Percentiles rank a stretch among this genome's conserved stretches.
phyloP scores from a whole-genome alignment of 1,140 invertebrate species.

The Nautilus pompilius region DNA sequence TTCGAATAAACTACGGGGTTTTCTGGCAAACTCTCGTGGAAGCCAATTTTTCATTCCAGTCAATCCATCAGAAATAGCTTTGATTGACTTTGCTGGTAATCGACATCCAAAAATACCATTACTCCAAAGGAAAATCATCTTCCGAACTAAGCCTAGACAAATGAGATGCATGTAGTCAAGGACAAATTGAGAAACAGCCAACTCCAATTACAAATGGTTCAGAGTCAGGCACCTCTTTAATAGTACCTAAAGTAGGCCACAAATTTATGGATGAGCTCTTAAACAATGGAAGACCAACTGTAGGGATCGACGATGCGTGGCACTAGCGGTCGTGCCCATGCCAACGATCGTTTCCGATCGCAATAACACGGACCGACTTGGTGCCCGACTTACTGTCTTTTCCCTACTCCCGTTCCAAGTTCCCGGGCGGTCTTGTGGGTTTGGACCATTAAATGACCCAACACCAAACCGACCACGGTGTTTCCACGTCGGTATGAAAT shows the following conservation, averaged over 20 bases:
- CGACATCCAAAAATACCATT: no score
- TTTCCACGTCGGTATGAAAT: no score
- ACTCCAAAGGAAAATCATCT: slow-evolving; percentile 40
- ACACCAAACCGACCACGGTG: no score
- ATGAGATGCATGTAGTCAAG: slow-evolving; percentile 55
- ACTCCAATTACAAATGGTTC: slow-evolving; percentile 26
- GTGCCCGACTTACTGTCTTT: no score
- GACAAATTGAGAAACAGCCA: slow-evolving; percentile 39
- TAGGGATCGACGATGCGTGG: no score
- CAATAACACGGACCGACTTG: no score
- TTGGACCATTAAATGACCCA: no score
- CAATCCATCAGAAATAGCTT: slow-evolving; percentile 16
- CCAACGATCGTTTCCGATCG: no score
- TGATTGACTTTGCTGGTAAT: slow-evolving; percentile 4
- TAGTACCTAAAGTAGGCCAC: slow-evolving; percentile 29
- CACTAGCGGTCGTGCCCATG: no score
- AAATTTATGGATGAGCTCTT: slow-evolving; percentile 5
- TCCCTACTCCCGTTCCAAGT: no score
- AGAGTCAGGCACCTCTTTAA: slow-evolving; percentile 3
- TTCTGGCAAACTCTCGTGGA: slow-evolving; percentile 52
- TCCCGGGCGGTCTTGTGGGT: no score
- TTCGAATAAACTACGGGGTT: slow-evolving; percentile 47
- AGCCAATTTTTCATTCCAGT: slow-evolving; percentile 12
- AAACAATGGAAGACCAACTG: slow-evolving; percentile 12
- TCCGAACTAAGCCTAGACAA: slow-evolving; percentile 51